These are phyloP conservation scores for Rhadinocentrus ornatus DNA, from an alignment of 2,797 vertebrate genomes.

Conservation along the genomic window DNA sequence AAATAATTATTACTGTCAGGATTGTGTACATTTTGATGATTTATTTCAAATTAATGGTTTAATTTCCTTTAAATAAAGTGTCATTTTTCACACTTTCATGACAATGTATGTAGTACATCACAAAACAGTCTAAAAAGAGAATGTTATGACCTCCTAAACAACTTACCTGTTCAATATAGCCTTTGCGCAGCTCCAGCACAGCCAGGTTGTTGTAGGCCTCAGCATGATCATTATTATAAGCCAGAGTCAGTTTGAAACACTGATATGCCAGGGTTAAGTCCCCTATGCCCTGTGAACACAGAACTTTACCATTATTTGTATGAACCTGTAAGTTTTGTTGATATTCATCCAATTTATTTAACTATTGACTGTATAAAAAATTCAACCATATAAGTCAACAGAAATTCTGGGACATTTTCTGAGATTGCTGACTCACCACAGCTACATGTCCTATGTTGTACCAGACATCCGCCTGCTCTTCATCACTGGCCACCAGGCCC, in stretches of 20 bases:
- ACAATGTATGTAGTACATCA: slow-evolving; percentile 6
- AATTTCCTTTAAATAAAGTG: no score
- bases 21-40: not conserved
- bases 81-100: not conserved
- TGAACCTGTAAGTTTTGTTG: slow-evolving; percentile 1
- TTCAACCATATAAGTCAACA: not conserved
- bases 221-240: slow-evolving; percentile 91
- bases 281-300: slow-evolving; percentile 88
- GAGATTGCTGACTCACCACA: slow-evolving; percentile 85
- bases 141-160: slow-evolving; percentile 6
- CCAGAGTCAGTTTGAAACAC: slow-evolving; percentile 92
- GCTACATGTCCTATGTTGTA: slow-evolving; percentile 97
- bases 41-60: no score
- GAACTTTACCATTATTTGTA: not conserved
- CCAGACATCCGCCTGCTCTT: slow-evolving; percentile 96
- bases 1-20: not conserved
- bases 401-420: slow-evolving; percentile 1
- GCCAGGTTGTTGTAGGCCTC: slow-evolving; percentile 98
- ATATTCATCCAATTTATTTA: slow-evolving; percentile 2
- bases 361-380: not conserved
- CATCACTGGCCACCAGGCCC: slow-evolving; percentile 89
- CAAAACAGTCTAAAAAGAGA: not conserved
- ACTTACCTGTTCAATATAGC: slow-evolving; percentile 91
- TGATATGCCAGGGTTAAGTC: slow-evolving; percentile 92
- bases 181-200: slow-evolving; percentile 92